Percentiles rank a stretch among this genome's conserved stretches.
phyloP scores from a whole-genome alignment of 2,113 vertebrate genomes.

The Himantopus leucocephalus region DNA sequence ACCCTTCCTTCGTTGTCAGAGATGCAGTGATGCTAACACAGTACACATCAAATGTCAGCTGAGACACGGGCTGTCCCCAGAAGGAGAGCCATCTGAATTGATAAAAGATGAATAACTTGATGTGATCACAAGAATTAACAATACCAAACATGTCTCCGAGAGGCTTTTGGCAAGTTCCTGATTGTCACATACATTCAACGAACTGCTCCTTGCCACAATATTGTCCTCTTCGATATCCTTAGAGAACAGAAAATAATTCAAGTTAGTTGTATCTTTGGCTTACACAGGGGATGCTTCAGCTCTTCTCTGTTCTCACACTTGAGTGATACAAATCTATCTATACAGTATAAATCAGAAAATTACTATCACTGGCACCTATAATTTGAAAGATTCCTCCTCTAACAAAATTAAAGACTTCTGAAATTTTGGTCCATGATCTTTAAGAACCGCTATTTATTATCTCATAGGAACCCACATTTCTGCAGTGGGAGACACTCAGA shows the following conservation, averaged over 20 bases:
- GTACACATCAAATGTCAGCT: background rate
- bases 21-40: background rate
- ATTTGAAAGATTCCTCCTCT: background rate
- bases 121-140: constrained; percentile 3
- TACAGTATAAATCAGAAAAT: background rate
- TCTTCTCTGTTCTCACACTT: background rate
- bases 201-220: background rate
- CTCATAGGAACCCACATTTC: background rate
- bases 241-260: background rate
- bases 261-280: background rate
- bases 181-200: background rate
- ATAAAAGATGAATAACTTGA: background rate
- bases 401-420: background rate
- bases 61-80: background rate
- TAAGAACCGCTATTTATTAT: background rate
- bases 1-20: background rate
- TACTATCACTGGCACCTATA: background rate
- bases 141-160: background rate
- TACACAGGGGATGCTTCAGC: background rate
- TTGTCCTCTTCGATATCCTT: background rate
- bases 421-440: background rate
- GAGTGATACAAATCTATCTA: background rate
- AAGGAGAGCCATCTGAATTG: background rate
- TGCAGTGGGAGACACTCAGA: background rate
- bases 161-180: background rate